A percentile compares a stretch with the other conserved stretches of the same genome.
Conservation (phyloP, 2,113 vertebrate genomes). For the Alces alces region DNA sequence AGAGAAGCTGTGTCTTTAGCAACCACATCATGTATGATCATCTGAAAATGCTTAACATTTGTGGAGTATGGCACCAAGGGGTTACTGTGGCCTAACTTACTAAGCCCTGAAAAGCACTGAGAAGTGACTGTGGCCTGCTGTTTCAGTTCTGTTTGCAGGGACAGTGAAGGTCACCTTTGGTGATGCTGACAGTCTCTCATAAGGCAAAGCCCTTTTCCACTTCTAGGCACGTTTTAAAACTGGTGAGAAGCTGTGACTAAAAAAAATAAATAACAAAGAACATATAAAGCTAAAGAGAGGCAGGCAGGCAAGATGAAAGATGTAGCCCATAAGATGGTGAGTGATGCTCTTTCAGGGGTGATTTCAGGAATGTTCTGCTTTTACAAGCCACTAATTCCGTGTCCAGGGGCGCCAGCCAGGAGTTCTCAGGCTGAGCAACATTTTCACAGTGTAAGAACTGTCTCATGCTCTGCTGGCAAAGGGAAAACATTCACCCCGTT, state of each 20-base stretch:
- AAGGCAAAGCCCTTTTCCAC: not conserved
- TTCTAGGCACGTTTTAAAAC: not conserved
- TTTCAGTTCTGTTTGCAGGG: not conserved
- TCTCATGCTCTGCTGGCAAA: constrained; percentile 43
- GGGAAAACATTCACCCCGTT: constrained; percentile 46
- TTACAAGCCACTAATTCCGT: constrained; percentile 65
- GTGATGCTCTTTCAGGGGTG: constrained; percentile 57
- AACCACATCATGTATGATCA: not conserved
- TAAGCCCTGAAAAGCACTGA: not conserved
- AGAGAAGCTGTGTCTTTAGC: not conserved
- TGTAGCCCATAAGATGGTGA: not conserved
- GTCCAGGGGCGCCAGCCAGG: constrained; percentile 60
- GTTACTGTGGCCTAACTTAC: not conserved
- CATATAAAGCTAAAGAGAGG: not conserved
- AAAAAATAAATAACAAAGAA: not conserved
- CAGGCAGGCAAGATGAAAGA: not conserved
- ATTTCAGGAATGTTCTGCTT: constrained; percentile 64
- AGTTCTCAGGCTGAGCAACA: constrained; percentile 57
- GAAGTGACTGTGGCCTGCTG: not conserved
- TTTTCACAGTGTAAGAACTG: constrained; percentile 54
- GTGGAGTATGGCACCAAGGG: not conserved
- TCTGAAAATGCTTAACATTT: not conserved
- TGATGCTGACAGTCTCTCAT: not conserved
- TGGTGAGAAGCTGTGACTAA: not conserved
- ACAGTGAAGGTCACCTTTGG: not conserved